Percentiles rank a stretch among this genome's conserved stretches.
Conservation (phyloP, 2,888 invertebrate species). For the Acleris sparsana region DNA sequence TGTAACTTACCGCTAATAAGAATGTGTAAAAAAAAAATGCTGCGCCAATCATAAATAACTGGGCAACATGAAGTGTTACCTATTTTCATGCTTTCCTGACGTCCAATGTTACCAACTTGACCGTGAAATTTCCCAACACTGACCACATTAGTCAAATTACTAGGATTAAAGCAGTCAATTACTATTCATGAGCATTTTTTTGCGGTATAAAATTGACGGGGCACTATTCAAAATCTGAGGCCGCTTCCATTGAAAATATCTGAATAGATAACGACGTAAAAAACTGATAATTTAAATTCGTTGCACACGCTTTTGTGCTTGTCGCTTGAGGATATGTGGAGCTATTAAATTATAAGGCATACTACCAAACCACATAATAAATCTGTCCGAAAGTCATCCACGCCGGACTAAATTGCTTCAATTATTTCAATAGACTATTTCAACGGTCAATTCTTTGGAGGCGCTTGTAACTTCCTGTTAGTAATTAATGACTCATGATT, state of each 20-base stretch:
- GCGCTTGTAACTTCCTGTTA: constrained; percentile 29
- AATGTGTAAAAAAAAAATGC: no score
- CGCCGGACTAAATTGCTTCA: constrained; percentile 34
- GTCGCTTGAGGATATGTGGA: constrained; percentile 50
- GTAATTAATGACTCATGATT: constrained; percentile 25
- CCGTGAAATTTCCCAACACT: background rate
- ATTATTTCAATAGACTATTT: constrained; percentile 34
- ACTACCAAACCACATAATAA: constrained; percentile 41
- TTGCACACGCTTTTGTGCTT: constrained; percentile 47
- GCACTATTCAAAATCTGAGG: background rate
- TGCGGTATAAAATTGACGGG: background rate
- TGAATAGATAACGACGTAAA: constrained; percentile 49
- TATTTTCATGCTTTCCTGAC: no score
- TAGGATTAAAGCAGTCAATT: constrained; percentile 5
- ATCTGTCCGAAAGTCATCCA: constrained; percentile 36
- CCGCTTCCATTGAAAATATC: constrained; percentile 17
- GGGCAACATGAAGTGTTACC: no score
- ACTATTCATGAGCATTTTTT: constrained; percentile 1
- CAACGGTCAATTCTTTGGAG: constrained; percentile 27
- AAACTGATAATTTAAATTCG: constrained; percentile 60
- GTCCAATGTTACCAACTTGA: background rate
- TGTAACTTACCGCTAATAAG: no score
- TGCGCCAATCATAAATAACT: no score
- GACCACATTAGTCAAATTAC: constrained; percentile 13
- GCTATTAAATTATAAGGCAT: constrained; percentile 45